Percentiles rank a stretch among this genome's conserved stretches.
Conservation (phyloP, 2,797 vertebrate genomes). For the Ficedula albicollis region DNA sequence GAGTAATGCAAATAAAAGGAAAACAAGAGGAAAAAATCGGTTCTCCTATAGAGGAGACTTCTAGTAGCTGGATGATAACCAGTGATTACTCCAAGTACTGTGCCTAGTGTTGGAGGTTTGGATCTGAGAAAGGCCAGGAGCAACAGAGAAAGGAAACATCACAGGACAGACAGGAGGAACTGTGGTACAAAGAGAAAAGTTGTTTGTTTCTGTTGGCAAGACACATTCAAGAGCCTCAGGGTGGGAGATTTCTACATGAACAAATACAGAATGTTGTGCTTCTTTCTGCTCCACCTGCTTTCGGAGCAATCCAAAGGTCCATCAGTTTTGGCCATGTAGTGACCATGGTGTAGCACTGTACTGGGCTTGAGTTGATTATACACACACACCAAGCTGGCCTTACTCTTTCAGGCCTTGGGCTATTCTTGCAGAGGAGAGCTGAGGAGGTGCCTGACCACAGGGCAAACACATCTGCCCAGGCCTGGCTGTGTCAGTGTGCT, state of each 20-base stretch:
- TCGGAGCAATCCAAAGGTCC: background rate
- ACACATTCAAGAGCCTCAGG: background rate
- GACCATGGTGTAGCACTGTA: background rate
- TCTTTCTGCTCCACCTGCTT: background rate
- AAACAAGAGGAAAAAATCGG: background rate
- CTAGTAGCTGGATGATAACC: background rate
- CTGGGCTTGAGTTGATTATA: background rate
- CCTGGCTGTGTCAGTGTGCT: background rate
- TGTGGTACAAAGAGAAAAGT: background rate
- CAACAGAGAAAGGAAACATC: background rate
- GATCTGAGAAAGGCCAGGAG: background rate
- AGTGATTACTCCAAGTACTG: background rate
- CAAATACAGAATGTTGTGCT: background rate
- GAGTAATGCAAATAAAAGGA: background rate
- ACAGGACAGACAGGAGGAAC: background rate
- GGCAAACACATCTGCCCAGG: background rate
- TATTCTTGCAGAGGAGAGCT: background rate
- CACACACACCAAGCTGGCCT: background rate
- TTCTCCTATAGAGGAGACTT: background rate
- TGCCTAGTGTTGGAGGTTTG: background rate
- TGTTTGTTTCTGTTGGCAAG: conserved; percentile 29
- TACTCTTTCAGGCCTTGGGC: background rate
- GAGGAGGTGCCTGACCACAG: background rate
- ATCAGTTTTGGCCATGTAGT: background rate
- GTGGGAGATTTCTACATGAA: background rate